A percentile compares a stretch with the other conserved stretches of the same genome.
These are phyloP conservation scores for Gallinago media DNA, from an alignment of 2,113 vertebrate species.

Conservation along the genomic window DNA sequence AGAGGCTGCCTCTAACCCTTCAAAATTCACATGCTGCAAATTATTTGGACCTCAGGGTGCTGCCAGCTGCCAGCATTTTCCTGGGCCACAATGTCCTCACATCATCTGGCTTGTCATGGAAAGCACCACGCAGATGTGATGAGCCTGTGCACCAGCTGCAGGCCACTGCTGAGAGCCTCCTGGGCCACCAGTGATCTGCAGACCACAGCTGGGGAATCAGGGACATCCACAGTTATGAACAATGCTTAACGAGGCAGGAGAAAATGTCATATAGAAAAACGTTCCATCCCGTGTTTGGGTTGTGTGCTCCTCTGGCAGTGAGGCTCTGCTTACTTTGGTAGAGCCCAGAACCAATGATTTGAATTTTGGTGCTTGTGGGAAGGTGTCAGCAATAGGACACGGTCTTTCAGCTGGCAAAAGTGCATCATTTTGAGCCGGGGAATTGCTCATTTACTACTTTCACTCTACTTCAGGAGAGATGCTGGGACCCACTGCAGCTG, in stretches of 20 bases:
- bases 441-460: not conserved
- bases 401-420: not conserved
- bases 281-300: rapidly evolving
- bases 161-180: not conserved
- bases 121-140: not conserved
- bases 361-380: not conserved
- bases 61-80: not conserved
- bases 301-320: not conserved
- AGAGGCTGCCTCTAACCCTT: not conserved
- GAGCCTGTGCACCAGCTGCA: not conserved
- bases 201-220: not conserved
- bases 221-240: not conserved
- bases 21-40: rapidly evolving
- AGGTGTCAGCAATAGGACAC: not conserved
- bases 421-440: not conserved
- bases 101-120: not conserved
- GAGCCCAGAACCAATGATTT: not conserved
- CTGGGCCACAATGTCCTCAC: not conserved
- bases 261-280: not conserved
- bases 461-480: not conserved
- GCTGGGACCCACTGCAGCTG: not conserved
- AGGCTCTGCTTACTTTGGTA: not conserved
- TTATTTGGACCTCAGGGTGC: not conserved
- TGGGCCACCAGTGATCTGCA: not conserved
- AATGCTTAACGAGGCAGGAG: not conserved